These are phyloP conservation scores for Champsocephalus gunnari DNA, from an alignment of 2,797 vertebrate genomes.

Conservation along the genomic window DNA sequence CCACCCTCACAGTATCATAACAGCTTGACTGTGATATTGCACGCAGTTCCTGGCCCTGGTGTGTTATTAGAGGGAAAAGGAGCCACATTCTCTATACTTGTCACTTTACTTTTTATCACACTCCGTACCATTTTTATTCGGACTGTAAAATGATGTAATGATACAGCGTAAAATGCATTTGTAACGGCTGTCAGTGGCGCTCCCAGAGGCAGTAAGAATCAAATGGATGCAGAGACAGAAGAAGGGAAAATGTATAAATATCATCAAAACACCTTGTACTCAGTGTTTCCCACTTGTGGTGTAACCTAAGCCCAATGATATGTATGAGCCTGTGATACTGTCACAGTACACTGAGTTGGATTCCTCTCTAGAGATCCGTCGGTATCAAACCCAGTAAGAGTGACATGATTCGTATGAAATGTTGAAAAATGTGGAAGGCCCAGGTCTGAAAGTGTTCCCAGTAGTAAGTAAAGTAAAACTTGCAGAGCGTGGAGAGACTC, in stretches of 20 bases:
- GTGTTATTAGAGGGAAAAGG: slow-evolving; percentile 41
- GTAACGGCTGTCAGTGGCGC: slow-evolving; percentile 45
- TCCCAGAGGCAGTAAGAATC: slow-evolving; percentile 39
- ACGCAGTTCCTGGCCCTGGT: slow-evolving; percentile 12
- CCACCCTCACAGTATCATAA: slow-evolving; percentile 20
- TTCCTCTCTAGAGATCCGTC: slow-evolving; percentile 54
- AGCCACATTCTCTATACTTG: slow-evolving; percentile 53
- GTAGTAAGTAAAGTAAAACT: slow-evolving; percentile 28
- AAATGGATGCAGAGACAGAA: slow-evolving; percentile 54
- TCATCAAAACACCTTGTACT: slow-evolving; percentile 50
- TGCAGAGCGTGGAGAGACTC: slow-evolving; percentile 22
- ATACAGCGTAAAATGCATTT: slow-evolving; percentile 61
- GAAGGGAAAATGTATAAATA: slow-evolving; percentile 54
- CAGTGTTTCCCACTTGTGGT: slow-evolving; percentile 37
- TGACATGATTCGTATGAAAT: slow-evolving; percentile 47
- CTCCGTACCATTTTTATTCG: slow-evolving; percentile 25
- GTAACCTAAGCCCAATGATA: slow-evolving; percentile 17
- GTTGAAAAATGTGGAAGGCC: slow-evolving; percentile 37
- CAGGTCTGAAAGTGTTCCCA: slow-evolving; percentile 36
- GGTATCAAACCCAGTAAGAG: slow-evolving; percentile 41
- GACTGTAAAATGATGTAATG: slow-evolving; percentile 63
- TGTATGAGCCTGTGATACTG: slow-evolving; percentile 34
- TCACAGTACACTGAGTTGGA: slow-evolving; percentile 48
- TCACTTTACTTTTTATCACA: slow-evolving; percentile 56
- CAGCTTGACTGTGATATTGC: slow-evolving; percentile 34